Percentiles rank a stretch among this genome's conserved stretches.
Conservation (phyloP, 2,113 vertebrate species). For the Rhadina sibilatrix region DNA sequence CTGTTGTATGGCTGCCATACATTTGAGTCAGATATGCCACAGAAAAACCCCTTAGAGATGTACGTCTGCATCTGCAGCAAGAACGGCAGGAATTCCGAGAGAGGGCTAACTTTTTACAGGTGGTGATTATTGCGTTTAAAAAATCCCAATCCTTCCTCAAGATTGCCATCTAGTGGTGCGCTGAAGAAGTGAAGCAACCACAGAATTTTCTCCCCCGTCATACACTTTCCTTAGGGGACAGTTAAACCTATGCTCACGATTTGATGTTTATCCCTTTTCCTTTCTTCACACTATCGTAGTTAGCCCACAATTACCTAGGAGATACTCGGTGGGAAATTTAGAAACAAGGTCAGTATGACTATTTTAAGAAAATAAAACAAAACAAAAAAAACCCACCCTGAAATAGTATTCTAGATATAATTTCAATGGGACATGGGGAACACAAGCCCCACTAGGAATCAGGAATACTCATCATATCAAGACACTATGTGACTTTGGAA, state of each 20-base stretch:
- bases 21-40: background rate
- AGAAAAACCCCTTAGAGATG: background rate
- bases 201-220: rapidly evolving
- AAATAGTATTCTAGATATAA: background rate
- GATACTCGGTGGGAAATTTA: background rate
- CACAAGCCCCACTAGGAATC: background rate
- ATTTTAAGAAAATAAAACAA: background rate
- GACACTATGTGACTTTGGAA: background rate
- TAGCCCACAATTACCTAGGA: background rate
- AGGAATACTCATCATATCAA: background rate
- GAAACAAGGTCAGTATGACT: background rate
- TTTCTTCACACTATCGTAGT: background rate
- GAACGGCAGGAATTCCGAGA: background rate
- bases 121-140: background rate
- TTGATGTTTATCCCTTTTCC: background rate
- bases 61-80: background rate
- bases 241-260: background rate
- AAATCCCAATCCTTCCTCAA: constrained; percentile 5
- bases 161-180: constrained; percentile 52
- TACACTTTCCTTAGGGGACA: background rate
- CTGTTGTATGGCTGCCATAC: background rate
- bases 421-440: background rate
- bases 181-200: background rate
- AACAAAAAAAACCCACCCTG: background rate
- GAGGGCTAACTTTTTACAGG: background rate